These are phyloP conservation scores for Fistularia tabacaria DNA, from an alignment of 2,797 vertebrate species.

Conservation along the genomic window DNA sequence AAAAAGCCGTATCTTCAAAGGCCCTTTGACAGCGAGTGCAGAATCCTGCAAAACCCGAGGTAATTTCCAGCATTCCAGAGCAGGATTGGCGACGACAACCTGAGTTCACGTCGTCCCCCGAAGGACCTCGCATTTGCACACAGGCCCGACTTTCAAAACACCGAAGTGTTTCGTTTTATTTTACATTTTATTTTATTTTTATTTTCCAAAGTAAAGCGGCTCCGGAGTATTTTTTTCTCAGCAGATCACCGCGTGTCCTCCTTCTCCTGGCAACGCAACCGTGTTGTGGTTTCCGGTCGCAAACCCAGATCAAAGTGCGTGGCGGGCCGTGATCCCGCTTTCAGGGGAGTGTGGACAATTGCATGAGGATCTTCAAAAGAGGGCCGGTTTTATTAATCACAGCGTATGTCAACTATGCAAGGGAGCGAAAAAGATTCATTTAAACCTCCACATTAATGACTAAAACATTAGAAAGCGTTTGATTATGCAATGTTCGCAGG, in stretches of 20 bases:
- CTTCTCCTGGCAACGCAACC: conserved; percentile 17
- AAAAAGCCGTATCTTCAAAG: conserved; percentile 55
- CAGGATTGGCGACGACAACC: conserved; percentile 42
- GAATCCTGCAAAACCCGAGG: conserved; percentile 35
- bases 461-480: conserved; percentile 38
- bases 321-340: conserved; percentile 58
- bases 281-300: conserved; percentile 43
- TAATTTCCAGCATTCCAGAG: conserved; percentile 49
- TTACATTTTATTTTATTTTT: too few species aligned
- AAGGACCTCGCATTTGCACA: conserved; percentile 32
- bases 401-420: conserved; percentile 48
- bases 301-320: conserved; percentile 66
- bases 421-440: conserved; percentile 44
- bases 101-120: conserved; percentile 31
- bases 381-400: conserved; percentile 59
- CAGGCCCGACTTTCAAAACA: conserved; percentile 9
- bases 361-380: conserved; percentile 70
- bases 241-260: conserved; percentile 26
- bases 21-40: conserved; percentile 35
- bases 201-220: conserved; percentile 23
- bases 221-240: conserved; percentile 42
- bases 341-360: conserved; percentile 51
- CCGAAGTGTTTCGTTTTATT: not conserved
- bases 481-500: conserved; percentile 56
- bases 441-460: conserved; percentile 34